Evolutionary conservation across 2,888 invertebrate species (phyloP), one percentile per base, ranked within the genome.

Genomic region (Gibbula magus): DNA sequence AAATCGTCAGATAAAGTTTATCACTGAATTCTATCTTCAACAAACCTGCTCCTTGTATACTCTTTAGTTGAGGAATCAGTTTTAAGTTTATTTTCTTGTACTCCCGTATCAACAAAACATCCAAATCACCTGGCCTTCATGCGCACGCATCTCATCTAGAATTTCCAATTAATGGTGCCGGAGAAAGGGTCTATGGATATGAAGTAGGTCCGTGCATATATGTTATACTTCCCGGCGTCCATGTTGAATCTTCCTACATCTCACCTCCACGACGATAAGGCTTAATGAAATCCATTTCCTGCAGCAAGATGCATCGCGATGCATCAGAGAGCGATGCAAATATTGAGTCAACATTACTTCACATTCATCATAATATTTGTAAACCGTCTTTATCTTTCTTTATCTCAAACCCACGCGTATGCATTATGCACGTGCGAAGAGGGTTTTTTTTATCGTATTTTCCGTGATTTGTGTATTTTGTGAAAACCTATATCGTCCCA

Each of bases 291-390:
- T 29, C 61, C 61, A 29, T 29, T 61, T 61, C 61, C 61, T 61
- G 61, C 61, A 16, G 25, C 61, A 7, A 16, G 61, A 5, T 70
- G 70, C 39, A 35, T 70, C 70, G 35, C 61, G 16, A 25, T 61
- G 61, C 61, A 61, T 61, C 61, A 29, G 61, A 61, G 25, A 61
- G 29, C 61, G 61, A 29, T 29, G 29, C 61, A 61, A 61, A 61
- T 61, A 61, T 61, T 61, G 61, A 25, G 29, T 61, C 61, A 61
- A 61, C 29, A 29, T 61, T 61, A 25, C 35, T 20, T 29, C 70
- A 35, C 70, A 70, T 35, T 32, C 70, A 70, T 70, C 70, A 70
- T 70, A 70, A 70, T 70, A 70, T 70, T 70, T 70, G 39, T 70
- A 70, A 35, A 70, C 70, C 35, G 18, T 20, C 20, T 10, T 35